Percentiles rank a stretch among this genome's conserved stretches.
Evolutionary conservation across 1,140 invertebrate genomes (phyloP).

Genomic region (Zaprionus inermis): DNA sequence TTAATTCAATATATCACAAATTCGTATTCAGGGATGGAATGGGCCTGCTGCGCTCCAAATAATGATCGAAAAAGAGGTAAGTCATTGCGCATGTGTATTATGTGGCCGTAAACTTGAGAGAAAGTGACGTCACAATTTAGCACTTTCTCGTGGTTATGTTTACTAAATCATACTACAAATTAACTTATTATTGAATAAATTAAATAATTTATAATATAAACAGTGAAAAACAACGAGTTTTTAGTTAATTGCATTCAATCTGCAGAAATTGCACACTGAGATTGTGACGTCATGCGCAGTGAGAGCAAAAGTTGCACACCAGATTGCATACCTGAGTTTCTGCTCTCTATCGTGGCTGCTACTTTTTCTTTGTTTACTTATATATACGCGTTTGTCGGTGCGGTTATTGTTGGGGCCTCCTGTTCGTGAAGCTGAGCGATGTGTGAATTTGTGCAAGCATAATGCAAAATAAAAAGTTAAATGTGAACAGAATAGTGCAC

Average conservation of each 20-base stretch:
- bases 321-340: conserved; percentile 24
- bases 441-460: conserved; percentile 37
- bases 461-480: conserved; percentile 41
- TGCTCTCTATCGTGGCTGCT: conserved; percentile 15
- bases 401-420: conserved; percentile 44
- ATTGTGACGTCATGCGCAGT: conserved; percentile 49
- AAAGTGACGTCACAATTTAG: conserved; percentile 23
- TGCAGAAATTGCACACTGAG: not conserved
- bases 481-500: conserved; percentile 24
- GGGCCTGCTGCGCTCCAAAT: conserved; percentile 1
- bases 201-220: not conserved
- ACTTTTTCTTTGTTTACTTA: conserved; percentile 59
- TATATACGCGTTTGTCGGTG: conserved; percentile 52
- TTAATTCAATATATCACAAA: not conserved
- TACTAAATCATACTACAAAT: not conserved
- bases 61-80: conserved; percentile 22
- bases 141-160: not conserved
- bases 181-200: not conserved
- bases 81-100: not conserved
- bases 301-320: conserved; percentile 27
- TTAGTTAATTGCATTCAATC: not conserved
- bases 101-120: not conserved
- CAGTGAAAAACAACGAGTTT: not conserved
- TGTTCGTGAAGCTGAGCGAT: conserved; percentile 19
- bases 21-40: not conserved